A percentile compares a stretch with the other conserved stretches of the same genome.
These are phyloP conservation scores for Pollachius pollachius DNA, from an alignment of 2,113 vertebrate species.

Conservation along the genomic window DNA sequence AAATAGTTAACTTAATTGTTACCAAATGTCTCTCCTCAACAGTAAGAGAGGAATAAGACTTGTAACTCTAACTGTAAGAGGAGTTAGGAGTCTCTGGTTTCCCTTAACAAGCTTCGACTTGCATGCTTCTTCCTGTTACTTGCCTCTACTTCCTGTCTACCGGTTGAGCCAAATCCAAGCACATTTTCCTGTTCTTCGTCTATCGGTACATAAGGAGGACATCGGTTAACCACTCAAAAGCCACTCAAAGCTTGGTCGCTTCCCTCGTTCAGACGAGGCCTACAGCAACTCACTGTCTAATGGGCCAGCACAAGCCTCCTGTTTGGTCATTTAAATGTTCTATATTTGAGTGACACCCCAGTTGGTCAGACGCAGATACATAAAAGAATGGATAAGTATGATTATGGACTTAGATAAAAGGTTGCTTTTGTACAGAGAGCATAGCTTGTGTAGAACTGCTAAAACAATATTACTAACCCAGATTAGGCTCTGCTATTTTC, in stretches of 20 bases:
- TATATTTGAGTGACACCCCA: constrained; percentile 52
- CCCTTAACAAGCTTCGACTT: too few species aligned
- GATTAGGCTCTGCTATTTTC: too few species aligned
- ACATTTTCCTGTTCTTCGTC: constrained; percentile 14
- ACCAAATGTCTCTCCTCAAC: too few species aligned
- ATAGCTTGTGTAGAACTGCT: constrained; percentile 23
- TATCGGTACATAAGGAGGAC: constrained; percentile 59
- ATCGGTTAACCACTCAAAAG: constrained; percentile 39
- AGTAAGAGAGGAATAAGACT: too few species aligned
- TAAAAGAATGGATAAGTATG: background rate
- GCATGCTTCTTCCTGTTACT: background rate
- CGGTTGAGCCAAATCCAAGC: constrained; percentile 19
- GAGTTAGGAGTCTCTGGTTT: too few species aligned
- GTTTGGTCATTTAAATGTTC: constrained; percentile 43
- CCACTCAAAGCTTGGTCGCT: constrained; percentile 66
- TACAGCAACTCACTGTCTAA: constrained; percentile 57
- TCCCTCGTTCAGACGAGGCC: constrained; percentile 54
- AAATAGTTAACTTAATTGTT: too few species aligned
- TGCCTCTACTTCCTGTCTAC: constrained; percentile 10
- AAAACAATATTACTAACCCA: too few species aligned
- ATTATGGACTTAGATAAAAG: background rate
- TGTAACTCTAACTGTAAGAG: too few species aligned
- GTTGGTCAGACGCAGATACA: constrained; percentile 42
- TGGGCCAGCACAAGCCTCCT: constrained; percentile 39
- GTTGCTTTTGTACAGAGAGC: constrained; percentile 3